A percentile compares a stretch with the other conserved stretches of the same genome.
Evolutionary conservation across 2,113 vertebrate genomes (phyloP).

Genomic region (Sylvia atricapilla): DNA sequence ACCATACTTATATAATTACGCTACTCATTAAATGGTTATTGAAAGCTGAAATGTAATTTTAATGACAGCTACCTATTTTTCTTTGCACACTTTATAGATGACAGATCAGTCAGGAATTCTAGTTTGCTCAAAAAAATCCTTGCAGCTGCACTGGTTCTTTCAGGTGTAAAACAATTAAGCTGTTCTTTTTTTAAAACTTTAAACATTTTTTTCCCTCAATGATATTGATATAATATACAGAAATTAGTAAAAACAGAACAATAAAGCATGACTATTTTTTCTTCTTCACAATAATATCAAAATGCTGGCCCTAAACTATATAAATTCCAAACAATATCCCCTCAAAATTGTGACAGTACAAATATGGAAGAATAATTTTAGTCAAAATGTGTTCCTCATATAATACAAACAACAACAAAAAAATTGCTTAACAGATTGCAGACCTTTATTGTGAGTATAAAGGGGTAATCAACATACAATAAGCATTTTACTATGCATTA

Average conservation of each 20-base stretch:
- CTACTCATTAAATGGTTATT: constrained; percentile 77
- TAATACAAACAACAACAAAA: constrained; percentile 30
- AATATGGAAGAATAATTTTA: constrained; percentile 46
- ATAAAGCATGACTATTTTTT: not conserved
- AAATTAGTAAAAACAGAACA: not conserved
- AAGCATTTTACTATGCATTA: constrained; percentile 62
- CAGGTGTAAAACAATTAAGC: constrained; percentile 59
- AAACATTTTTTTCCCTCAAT: not conserved
- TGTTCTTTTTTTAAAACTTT: constrained; percentile 42
- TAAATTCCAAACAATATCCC: not conserved
- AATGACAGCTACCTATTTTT: constrained; percentile 76
- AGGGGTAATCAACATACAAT: constrained; percentile 66
- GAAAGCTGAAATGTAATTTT: constrained; percentile 77
- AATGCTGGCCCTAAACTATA: not conserved
- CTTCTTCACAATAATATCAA: not conserved
- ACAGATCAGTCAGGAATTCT: constrained; percentile 71
- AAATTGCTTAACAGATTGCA: constrained; percentile 67
- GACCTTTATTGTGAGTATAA: constrained; percentile 66
- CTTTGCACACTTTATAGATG: constrained; percentile 73
- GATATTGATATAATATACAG: not conserved
- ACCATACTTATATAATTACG: constrained; percentile 75
- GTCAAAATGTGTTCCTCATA: constrained; percentile 31
- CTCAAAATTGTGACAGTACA: not conserved
- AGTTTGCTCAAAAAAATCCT: constrained; percentile 60
- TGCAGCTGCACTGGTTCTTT: constrained; percentile 58